Conservation (phyloP, 1,140 invertebrate genomes). For the Delia radicum region DNA sequence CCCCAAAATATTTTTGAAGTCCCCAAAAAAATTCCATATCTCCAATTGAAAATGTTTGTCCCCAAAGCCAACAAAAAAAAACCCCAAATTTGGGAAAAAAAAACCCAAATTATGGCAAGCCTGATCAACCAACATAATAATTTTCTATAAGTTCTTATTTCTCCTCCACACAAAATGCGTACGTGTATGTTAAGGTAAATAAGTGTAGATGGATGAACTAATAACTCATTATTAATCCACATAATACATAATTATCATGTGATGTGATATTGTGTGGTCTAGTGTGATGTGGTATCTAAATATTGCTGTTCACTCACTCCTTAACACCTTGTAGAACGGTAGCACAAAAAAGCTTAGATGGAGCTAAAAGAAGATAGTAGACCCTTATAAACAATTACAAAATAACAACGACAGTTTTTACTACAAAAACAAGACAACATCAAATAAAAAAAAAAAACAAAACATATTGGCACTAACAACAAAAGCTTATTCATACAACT, state of each 20-base stretch:
- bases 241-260: neutral
- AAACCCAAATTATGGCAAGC: no score
- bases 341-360: no score
- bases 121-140: no score
- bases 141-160: no score
- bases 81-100: no score
- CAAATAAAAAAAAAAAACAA: no score
- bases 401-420: neutral
- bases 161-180: no score
- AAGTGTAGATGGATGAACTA: constrained; percentile 4
- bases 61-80: no score
- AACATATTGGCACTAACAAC: neutral
- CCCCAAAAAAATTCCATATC: no score
- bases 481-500: neutral
- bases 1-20: no score
- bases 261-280: neutral
- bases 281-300: neutral
- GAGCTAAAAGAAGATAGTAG: neutral
- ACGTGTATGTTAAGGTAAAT: neutral
- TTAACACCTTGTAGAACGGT: neutral
- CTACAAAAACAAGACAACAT: neutral
- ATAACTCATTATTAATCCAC: constrained; percentile 4
- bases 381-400: no score
- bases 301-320: neutral
- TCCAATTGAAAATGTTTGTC: no score